Evolutionary conservation across 30 jellyfish, hydroid and myxozoan genomes (phyloP), one percentile per base, ranked within the genome.

Genomic region (Turritopsis dohrnii): DNA sequence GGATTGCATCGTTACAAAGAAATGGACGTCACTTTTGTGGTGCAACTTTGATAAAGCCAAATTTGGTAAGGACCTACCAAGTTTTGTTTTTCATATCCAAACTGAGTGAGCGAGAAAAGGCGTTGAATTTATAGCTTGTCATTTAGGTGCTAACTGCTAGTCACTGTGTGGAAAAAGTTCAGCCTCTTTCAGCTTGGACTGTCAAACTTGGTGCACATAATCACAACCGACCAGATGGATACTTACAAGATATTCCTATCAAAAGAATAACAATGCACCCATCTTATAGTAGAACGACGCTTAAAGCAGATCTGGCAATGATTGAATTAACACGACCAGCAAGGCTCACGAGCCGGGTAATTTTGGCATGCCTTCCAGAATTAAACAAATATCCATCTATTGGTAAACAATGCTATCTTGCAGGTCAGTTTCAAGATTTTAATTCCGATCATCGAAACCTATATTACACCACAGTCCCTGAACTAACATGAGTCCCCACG

Each of bases 1-100:
- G 97, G 97, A 90, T 90, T 88, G 95, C 92, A 28, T 90, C 97
- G 21, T 86, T 90, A 28, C 88, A 66, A 90, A 84, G 66, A 29
- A 60, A 88, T 74, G 83, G 89, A 4, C 79, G 87, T 3, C 97
- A 90, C 53, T 85, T 85, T 41, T 90, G 97, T 71, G 97, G 97
- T 20, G 97, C 91, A 16, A 52, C 97, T 28, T 86, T 90, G 7
- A 73, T 90, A 18, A 82, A 69, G 31, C 79, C 95, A 79, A 81
- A 83, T 81, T 90, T 95, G 97, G 90, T 79, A 52, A 30, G 83
- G 27, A 30, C 79, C 16, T 8, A n/a, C 22, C 17, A 18, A 16
- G 0, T 29, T 18, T 1, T 53, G 16, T 69, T 69, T 69, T 23
- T 1, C 21, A 19, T 53, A 16, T 8, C 28, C 28, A 79, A 79